Percentiles rank a stretch among this genome's conserved stretches.
These are phyloP conservation scores for Epinotia ramella DNA, from an alignment of 2,888 invertebrate species.

Conservation along the genomic window DNA sequence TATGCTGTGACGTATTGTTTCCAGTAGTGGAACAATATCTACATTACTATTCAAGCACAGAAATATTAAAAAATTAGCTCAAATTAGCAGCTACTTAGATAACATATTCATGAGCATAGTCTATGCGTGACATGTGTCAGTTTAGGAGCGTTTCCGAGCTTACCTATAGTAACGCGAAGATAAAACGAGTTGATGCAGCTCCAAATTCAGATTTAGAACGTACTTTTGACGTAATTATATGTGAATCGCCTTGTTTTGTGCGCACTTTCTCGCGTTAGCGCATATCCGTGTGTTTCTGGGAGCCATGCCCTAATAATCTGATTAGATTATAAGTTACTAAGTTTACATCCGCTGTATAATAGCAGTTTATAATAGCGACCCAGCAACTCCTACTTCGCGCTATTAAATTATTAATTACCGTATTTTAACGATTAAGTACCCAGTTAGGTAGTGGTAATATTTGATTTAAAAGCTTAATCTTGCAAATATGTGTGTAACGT, in stretches of 20 bases:
- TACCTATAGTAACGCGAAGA: not conserved
- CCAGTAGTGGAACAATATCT: not conserved
- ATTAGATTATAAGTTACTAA: not conserved
- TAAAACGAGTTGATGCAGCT: not conserved
- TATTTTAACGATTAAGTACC: constrained; percentile 4
- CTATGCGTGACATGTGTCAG: not conserved
- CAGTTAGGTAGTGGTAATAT: constrained; percentile 45
- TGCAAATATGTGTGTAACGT: constrained; percentile 41
- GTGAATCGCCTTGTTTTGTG: not conserved
- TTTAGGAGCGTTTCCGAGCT: not conserved
- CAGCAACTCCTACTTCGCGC: not conserved
- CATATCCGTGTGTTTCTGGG: no score
- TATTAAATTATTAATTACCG: not conserved
- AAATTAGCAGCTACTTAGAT: no score
- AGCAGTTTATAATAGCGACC: not conserved
- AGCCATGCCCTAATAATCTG: no score
- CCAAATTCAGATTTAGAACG: not conserved
- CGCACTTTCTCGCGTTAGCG: no score
- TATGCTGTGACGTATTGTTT: not conserved
- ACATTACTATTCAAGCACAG: not conserved
- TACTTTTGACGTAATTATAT: not conserved
- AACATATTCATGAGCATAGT: not conserved
- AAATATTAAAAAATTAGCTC: no score
- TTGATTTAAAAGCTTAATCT: constrained; percentile 33
- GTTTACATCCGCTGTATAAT: not conserved